A percentile compares a stretch with the other conserved stretches of the same genome.
Evolutionary conservation across 92 coral and sea anemone genomes (phyloP).

Genomic region (Epizoanthus illoricatus): DNA sequence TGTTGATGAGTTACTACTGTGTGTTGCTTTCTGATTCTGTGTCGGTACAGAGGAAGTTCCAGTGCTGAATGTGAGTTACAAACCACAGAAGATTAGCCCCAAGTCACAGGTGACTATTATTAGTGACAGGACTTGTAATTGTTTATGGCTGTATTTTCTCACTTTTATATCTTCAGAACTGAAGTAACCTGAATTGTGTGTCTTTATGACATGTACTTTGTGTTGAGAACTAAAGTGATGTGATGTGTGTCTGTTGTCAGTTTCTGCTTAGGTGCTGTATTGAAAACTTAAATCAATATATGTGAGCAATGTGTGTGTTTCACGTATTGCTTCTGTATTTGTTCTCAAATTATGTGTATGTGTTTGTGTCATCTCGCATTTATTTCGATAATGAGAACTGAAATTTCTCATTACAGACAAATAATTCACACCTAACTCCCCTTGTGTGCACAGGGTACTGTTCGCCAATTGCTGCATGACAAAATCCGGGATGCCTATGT

Average conservation of each 20-base stretch:
- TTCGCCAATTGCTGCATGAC: slow-evolving; percentile 85
- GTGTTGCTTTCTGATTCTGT: not conserved
- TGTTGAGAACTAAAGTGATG: not conserved
- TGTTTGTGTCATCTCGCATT: not conserved
- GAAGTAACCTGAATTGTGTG: not conserved
- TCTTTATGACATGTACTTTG: not conserved
- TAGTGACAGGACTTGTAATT: not conserved
- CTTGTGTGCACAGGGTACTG: slow-evolving; percentile 63
- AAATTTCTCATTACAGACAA: no score
- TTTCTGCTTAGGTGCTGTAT: no score
- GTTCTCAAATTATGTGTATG: not conserved
- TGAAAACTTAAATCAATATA: no score
- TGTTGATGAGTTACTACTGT: not conserved
- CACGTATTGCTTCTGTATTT: no score
- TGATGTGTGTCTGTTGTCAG: not conserved
- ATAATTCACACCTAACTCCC: not conserved
- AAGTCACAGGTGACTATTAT: slow-evolving; percentile 69
- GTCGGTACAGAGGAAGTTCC: slow-evolving; percentile 81
- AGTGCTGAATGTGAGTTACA: slow-evolving; percentile 88
- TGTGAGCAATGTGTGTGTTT: no score
- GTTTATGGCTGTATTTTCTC: not conserved
- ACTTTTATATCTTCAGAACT: no score
- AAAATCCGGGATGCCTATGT: slow-evolving; percentile 95
- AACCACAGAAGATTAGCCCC: slow-evolving; percentile 99
- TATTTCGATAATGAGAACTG: not conserved